Conservation (phyloP, 1,140 invertebrate species). For the Aphidius ervi region DNA sequence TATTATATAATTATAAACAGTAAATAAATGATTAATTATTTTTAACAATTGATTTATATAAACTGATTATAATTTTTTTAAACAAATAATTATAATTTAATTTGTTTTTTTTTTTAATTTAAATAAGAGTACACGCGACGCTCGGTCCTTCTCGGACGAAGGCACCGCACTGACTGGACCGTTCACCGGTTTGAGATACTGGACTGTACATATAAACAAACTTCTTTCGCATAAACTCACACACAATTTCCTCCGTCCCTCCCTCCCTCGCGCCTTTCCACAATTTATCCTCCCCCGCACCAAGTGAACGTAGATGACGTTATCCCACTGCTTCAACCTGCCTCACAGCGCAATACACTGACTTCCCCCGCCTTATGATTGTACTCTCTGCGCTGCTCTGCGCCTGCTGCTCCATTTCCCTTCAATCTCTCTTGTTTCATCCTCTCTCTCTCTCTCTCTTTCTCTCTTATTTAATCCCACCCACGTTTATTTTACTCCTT, state of each 20-base stretch:
- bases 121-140: constrained; percentile 17
- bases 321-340: no score
- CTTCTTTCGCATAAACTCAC: constrained; percentile 7
- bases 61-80: no score
- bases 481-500: neutral
- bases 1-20: no score
- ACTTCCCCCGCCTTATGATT: no score
- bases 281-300: constrained; percentile 7
- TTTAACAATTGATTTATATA: no score
- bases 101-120: neutral
- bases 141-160: constrained; percentile 36
- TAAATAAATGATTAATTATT: no score
- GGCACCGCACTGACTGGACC: constrained; percentile 45
- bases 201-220: constrained; percentile 2
- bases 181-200: constrained; percentile 30
- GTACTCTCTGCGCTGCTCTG: no score
- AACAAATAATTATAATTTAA: no score
- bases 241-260: constrained; percentile 3
- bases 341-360: no score
- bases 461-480: neutral
- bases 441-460: constrained; percentile 1
- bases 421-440: neutral
- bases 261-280: neutral
- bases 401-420: constrained; percentile 10
- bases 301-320: no score